These are phyloP conservation scores for Sinosuthora webbiana DNA, from an alignment of 2,113 vertebrate species.

Conservation along the genomic window DNA sequence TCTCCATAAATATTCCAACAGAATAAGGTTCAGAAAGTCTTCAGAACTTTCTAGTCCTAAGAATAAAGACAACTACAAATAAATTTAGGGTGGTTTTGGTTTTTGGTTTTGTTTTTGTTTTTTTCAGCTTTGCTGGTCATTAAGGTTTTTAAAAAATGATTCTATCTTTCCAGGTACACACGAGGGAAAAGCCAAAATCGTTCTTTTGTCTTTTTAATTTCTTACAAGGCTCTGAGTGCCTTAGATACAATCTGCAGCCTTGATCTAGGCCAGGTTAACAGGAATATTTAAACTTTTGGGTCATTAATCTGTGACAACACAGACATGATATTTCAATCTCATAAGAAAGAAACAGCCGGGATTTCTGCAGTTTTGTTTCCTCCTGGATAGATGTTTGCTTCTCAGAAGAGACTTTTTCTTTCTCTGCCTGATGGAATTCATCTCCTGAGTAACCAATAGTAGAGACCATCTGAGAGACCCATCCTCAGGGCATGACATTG, in stretches of 20 bases:
- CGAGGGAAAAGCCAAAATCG: background rate
- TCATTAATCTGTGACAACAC: background rate
- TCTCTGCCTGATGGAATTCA: fast-evolving
- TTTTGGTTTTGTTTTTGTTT: background rate
- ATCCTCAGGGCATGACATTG: background rate
- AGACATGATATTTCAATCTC: background rate
- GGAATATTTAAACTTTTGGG: background rate
- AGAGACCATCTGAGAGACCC: background rate
- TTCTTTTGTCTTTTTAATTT: background rate
- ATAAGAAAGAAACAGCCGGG: background rate
- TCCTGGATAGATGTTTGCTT: background rate
- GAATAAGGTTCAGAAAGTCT: background rate
- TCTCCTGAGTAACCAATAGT: background rate
- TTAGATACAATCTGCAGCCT: background rate
- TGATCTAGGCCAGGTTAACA: background rate
- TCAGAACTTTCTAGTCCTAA: background rate
- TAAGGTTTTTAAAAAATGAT: background rate
- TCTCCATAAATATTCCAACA: background rate
- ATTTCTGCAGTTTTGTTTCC: background rate
- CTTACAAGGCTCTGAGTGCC: background rate
- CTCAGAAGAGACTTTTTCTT: background rate
- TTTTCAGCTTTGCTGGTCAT: background rate
- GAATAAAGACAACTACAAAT: background rate
- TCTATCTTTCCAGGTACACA: background rate
- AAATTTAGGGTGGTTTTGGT: no score